A percentile compares a stretch with the other conserved stretches of the same genome.
These are phyloP conservation scores for Crotalus horridus DNA, from an alignment of 2,113 vertebrate genomes.

Conservation along the genomic window DNA sequence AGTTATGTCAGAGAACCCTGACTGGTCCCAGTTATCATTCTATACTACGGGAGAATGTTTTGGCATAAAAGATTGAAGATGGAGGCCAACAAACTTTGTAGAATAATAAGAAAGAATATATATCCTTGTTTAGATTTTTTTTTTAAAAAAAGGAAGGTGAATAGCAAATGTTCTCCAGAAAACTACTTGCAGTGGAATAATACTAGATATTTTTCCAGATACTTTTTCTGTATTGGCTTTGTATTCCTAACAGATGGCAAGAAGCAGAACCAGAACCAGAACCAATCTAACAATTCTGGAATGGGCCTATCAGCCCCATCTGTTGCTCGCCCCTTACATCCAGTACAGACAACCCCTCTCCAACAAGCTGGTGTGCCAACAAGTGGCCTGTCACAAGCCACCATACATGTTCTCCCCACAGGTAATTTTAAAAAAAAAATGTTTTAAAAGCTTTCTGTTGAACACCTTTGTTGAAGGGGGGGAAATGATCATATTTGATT, in stretches of 20 bases:
- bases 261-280: conserved; percentile 62
- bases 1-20: neutral
- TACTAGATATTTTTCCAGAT: neutral
- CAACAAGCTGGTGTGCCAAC: conserved; percentile 68
- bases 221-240: neutral
- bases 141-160: neutral
- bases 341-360: conserved; percentile 60
- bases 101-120: neutral
- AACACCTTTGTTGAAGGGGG: neutral
- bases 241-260: conserved; percentile 61
- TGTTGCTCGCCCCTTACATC: conserved; percentile 62
- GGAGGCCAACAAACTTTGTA: neutral
- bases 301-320: conserved; percentile 55
- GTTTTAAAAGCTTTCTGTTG: neutral
- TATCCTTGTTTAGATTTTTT: neutral
- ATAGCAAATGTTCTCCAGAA: neutral
- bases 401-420: conserved; percentile 77
- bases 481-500: neutral
- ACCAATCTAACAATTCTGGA: conserved; percentile 50
- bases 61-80: neutral
- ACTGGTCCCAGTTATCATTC: neutral
- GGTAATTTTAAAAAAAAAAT: conserved; percentile 54
- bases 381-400: conserved; percentile 71
- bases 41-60: too few relatives aligned
- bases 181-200: neutral